Conservation (phyloP, 1,140 invertebrate species). For the Bathynomus jamesi region DNA sequence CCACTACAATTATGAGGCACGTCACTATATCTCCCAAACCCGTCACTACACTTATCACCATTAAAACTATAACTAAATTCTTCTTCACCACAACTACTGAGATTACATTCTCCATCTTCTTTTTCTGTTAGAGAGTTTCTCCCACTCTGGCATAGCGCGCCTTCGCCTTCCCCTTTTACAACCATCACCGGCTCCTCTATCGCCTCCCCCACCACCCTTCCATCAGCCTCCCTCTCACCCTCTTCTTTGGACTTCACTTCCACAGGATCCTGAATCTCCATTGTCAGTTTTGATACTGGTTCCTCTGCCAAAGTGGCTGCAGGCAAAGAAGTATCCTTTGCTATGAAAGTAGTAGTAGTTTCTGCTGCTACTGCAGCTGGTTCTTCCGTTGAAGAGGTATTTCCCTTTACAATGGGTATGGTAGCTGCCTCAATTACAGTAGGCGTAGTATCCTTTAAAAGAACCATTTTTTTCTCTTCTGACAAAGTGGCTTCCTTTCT, state of each 20-base stretch:
- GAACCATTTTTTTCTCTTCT: too few species aligned
- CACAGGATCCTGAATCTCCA: background rate
- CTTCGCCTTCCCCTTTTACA: conserved; percentile 61
- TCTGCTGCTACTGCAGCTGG: too few species aligned
- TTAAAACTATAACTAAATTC: background rate
- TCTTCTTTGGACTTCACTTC: background rate
- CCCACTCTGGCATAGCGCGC: too few species aligned
- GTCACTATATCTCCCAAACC: background rate
- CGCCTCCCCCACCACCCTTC: conserved; percentile 47
- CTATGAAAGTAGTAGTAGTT: too few species aligned
- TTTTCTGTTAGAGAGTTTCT: too few species aligned
- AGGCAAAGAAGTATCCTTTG: too few species aligned
- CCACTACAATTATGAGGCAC: background rate
- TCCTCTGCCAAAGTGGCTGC: too few species aligned
- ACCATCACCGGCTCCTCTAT: conserved; percentile 63
- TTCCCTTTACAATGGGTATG: too few species aligned
- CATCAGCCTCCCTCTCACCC: conserved; percentile 34
- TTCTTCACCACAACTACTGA: background rate
- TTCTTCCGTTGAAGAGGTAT: too few species aligned
- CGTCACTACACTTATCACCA: background rate
- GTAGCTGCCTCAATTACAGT: too few species aligned
- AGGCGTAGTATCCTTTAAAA: too few species aligned
- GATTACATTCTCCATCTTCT: background rate
- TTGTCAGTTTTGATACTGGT: background rate
- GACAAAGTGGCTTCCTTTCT: too few species aligned